phyloP scores from a whole-genome alignment of 1,140 invertebrate species.

The Pteromalus puparum region DNA sequence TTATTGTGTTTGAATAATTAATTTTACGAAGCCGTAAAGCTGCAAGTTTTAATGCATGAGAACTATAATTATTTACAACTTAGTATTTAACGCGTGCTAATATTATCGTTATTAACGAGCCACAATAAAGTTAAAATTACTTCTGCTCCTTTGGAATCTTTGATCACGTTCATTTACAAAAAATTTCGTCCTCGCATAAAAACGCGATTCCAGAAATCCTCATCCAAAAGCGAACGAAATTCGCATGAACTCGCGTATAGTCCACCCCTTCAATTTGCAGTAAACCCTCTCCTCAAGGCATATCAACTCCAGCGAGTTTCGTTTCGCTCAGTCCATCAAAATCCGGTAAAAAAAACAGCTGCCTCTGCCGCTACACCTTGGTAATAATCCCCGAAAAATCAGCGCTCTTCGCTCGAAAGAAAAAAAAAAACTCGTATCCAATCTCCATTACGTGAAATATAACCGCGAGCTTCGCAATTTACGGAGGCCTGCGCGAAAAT shows the following conservation, averaged over 20 bases:
- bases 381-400: neutral
- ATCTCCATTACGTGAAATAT: conserved; percentile 4
- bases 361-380: neutral
- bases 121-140: too few species aligned
- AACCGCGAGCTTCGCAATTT: conserved; percentile 1
- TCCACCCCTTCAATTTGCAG: neutral
- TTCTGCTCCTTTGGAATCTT: neutral
- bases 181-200: neutral
- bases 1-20: too few species aligned
- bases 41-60: too few species aligned
- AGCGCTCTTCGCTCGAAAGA: neutral
- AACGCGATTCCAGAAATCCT: neutral
- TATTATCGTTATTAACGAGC: too few species aligned
- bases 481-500: neutral
- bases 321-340: too few species aligned
- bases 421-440: neutral
- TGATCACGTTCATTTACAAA: neutral
- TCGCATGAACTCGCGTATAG: neutral
- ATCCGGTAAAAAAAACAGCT: neutral
- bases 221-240: neutral
- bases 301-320: too few species aligned
- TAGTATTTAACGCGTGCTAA: too few species aligned
- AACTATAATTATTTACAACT: too few species aligned
- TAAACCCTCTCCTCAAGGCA: neutral
- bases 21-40: too few species aligned